Evolutionary conservation across 2,888 invertebrate species (phyloP), one percentile per base, ranked within the genome.

Genomic region (Pollenia labialis): DNA sequence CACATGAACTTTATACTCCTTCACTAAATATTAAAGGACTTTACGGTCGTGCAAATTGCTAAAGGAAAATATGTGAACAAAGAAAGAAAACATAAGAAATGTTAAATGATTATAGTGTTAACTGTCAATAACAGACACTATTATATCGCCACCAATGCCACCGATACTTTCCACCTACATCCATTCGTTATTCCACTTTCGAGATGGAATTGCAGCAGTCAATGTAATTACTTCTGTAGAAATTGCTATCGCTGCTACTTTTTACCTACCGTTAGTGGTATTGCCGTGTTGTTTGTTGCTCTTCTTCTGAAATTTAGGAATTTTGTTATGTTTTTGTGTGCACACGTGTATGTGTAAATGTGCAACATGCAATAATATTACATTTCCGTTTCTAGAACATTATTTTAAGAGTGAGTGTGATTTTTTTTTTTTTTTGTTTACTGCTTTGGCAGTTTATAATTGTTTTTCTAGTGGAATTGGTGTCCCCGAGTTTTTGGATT

Each of bases 21-120:
- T 42, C 4, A 40, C 32, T 32, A 42, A 46, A n/a, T 66, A 16
- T n/a, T n/a, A 66, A 12, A 23, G 32, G 56, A 50, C 48, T 46
- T 69, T 18, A 9, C 8, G 46, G 32, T 16, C 54, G 10, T 75
- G 58, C 8, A 42, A 44, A 32, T 50, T 42, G 40, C 16, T 32
- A 32, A 32, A 32, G 32, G 18, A 12, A 42, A 52, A 23, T 40
- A 72, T 58, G 14, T 9, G 1, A 68, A 50, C 42, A 69, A 48
- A 46, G 32, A 23, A 18, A 58, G 32, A 16, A 44, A 64, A 75
- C 32, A 58, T 1, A 56, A 58, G 68, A 87, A 87, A 84, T 69
- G 56, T 50, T 81, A 75, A 87, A 84, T 84, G 87, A 84, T 87
- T 87, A 87, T 87, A 87, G 87, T 87, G 87, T 87, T 87, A 87